Percentiles rank a stretch among this genome's conserved stretches.
phyloP scores from a whole-genome alignment of 2,888 invertebrate species.

The Lycia hirtaria region DNA sequence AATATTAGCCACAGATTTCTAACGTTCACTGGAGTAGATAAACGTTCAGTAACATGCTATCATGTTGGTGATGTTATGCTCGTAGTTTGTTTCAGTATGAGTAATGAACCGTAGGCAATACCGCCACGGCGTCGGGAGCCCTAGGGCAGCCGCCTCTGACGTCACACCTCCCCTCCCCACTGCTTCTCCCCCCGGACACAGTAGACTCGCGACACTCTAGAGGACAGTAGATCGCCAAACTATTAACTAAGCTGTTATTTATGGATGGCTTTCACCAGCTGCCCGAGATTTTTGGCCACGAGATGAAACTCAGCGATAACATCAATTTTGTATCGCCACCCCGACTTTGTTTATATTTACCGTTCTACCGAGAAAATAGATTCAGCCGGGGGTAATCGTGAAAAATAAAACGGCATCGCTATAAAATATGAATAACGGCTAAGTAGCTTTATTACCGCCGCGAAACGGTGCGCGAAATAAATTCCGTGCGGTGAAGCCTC shows the following conservation, averaged over 20 bases:
- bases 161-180: constrained; percentile 25
- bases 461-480: constrained; percentile 10
- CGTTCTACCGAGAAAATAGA: constrained; percentile 17
- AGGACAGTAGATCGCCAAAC: constrained; percentile 37
- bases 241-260: constrained; percentile 42
- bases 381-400: constrained; percentile 8
- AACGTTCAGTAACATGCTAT: constrained; percentile 6
- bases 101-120: constrained; percentile 37
- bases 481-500: constrained; percentile 11
- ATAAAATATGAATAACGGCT: constrained; percentile 23
- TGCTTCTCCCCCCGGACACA: constrained; percentile 4
- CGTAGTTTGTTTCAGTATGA: constrained; percentile 15
- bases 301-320: constrained; percentile 21
- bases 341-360: constrained; percentile 13
- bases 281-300: constrained; percentile 31
- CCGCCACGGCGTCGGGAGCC: constrained; percentile 18
- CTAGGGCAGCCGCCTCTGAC: constrained; percentile 35
- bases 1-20: not conserved
- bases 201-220: constrained; percentile 32
- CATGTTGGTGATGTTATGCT: constrained; percentile 15
- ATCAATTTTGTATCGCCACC: constrained; percentile 19
- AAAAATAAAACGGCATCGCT: constrained; percentile 21
- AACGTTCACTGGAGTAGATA: not conserved
- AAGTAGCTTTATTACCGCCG: constrained; percentile 20
- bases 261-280: constrained; percentile 34